Evolutionary conservation across 2,113 vertebrate species (phyloP).

Genomic region (Proterorhinus semilunaris): DNA sequence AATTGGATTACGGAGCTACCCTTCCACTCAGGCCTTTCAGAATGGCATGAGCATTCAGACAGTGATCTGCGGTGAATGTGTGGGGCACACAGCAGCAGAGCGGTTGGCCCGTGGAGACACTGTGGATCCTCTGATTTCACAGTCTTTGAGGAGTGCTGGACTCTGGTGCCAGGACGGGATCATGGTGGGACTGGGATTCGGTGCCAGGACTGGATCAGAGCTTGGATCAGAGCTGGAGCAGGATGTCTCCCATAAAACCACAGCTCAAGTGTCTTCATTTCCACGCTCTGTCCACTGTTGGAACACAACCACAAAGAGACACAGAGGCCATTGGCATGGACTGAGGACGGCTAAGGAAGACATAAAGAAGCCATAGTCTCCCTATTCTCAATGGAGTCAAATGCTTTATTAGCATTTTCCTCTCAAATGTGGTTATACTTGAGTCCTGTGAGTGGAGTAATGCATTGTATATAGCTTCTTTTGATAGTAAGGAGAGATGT

Average conservation of each 20-base stretch:
- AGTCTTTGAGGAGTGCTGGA: not conserved
- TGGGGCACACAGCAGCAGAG: not conserved
- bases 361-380: not conserved
- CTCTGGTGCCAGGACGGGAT: slow-evolving; percentile 8
- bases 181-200: not conserved
- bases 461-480: no score
- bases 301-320: not conserved
- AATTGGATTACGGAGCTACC: not conserved
- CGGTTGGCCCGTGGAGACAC: not conserved
- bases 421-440: no score
- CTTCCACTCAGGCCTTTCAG: not conserved
- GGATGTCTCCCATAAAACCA: slow-evolving; percentile 10
- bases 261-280: slow-evolving; percentile 13
- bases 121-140: slow-evolving; percentile 5
- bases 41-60: not conserved
- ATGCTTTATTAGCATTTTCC: no score
- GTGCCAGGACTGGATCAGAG: slow-evolving; percentile 5
- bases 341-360: not conserved
- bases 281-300: not conserved
- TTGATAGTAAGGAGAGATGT: no score
- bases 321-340: not conserved
- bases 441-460: no score
- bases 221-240: slow-evolving; percentile 4
- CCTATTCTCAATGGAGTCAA: no score
- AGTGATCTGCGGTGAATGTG: not conserved